Conservation (phyloP, 2,113 vertebrate genomes). For the Butorides virescens region DNA sequence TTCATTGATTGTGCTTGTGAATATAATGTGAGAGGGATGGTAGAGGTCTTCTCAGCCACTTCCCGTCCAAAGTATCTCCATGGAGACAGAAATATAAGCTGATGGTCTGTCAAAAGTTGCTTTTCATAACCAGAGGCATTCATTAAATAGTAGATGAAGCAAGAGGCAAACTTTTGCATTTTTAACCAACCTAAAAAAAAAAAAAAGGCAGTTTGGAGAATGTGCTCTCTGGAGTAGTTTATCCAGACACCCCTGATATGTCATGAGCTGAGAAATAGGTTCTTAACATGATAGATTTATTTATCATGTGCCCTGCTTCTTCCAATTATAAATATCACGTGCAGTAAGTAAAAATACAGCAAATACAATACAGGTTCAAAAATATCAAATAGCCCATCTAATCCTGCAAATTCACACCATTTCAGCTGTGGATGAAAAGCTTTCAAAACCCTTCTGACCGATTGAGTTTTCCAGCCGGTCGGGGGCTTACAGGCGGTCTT, state of each 20-base stretch:
- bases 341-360: not conserved
- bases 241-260: not conserved
- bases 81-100: conserved; percentile 55
- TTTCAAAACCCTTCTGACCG: not conserved
- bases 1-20: conserved; percentile 75
- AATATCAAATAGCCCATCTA: rapidly evolving
- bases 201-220: not conserved
- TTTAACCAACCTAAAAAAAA: not conserved
- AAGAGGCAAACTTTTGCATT: conserved; percentile 35
- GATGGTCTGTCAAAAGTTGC: conserved; percentile 55
- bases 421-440: not conserved
- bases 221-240: not conserved
- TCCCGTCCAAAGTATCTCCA: conserved; percentile 41
- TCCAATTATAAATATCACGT: rapidly evolving
- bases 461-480: not conserved
- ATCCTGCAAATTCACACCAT: not conserved
- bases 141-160: conserved; percentile 41
- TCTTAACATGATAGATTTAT: not conserved
- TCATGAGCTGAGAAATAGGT: not conserved
- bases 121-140: conserved; percentile 45
- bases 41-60: conserved; percentile 50
- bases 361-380: rapidly evolving
- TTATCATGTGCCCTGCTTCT: not conserved
- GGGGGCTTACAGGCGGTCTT: not conserved
- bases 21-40: conserved; percentile 59